Evolutionary conservation across 2,888 invertebrate genomes (phyloP), one percentile per base, ranked within the genome.

Genomic region (Carterocephalus palaemon): DNA sequence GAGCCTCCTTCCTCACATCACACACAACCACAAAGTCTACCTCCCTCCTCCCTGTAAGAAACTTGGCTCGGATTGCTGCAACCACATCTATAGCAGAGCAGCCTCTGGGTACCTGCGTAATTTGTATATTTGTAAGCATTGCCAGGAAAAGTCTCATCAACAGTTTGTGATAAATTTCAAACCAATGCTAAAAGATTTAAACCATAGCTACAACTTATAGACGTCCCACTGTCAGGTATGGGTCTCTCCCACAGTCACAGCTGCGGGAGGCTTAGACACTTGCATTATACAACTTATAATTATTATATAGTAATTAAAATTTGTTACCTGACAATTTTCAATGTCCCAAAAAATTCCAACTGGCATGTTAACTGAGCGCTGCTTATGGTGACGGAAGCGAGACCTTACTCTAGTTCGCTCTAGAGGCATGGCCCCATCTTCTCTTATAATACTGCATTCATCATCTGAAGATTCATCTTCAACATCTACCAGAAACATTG

Each of bases 301-400:
- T n/a, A n/a, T n/a, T n/a, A n/a, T n/a, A 17, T 12, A 16, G 16
- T 26, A 23, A 26, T n/a, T n/a, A n/a, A n/a, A n/a, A n/a, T n/a
- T n/a, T n/a, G n/a, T n/a, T 75, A 92, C 92, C 76, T 92, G 92
- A 73, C 95, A 95, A 75, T 96, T 96, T 84, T 96, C 95, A 64
- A 96, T 96, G 71, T 96, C 96, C 96, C 96, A 96, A 78, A 95
- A 96, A 54, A 96, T 94, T 34, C 95, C 95, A 63, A 96, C 91
- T 1, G 94, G 93, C 46, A 79, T 59, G 63, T 56, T 68, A 24
- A 42, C 57, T 15, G 67, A 59, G 48, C 72, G 66, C 46, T 73
- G 67, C 57, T 83, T 84, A 47, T 83, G 76, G 51, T 83, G 77
- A 13, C 86, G 70, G 46, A 73, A 82, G 12, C 86, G 64, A 22